Conservation (phyloP, 2,888 invertebrate genomes). For the Dolichomitus sp. region DNA sequence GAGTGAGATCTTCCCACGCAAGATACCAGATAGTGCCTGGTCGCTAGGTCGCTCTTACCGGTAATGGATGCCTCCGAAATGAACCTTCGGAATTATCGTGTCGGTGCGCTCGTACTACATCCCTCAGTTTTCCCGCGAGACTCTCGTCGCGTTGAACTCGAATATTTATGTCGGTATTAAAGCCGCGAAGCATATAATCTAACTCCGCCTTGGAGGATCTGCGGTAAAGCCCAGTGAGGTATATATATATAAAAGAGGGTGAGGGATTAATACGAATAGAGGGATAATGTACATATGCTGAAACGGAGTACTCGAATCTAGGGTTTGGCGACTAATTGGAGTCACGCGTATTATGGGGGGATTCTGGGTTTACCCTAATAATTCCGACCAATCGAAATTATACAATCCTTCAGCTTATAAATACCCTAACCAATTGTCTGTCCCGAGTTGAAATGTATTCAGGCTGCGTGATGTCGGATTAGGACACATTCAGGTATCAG, state of each 20-base stretch:
- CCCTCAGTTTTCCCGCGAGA: conserved; percentile 59
- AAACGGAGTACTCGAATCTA: conserved; percentile 17
- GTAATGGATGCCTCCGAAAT: conserved; percentile 70
- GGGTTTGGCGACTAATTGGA: conserved; percentile 4
- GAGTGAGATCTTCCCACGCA: conserved; percentile 38
- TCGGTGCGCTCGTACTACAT: conserved; percentile 49
- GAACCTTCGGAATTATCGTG: conserved; percentile 68
- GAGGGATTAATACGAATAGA: conserved; percentile 35
- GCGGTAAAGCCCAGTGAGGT: conserved; percentile 4
- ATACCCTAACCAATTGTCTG: neutral
- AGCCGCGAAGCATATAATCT: conserved; percentile 63
- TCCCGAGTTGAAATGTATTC: no score
- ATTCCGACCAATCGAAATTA: neutral
- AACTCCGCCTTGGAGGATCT: conserved; percentile 48
- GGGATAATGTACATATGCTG: conserved; percentile 23
- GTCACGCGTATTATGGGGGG: neutral
- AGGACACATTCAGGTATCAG: no score
- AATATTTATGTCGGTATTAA: conserved; percentile 69
- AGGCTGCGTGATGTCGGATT: neutral
- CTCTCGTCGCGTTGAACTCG: conserved; percentile 60
- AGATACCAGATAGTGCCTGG: conserved; percentile 51
- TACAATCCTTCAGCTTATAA: neutral
- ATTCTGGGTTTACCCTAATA: neutral
- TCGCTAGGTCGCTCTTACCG: conserved; percentile 50
- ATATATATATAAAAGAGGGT: conserved; percentile 6